Conservation (phyloP, 2,888 invertebrate species). For the Timandra comae region DNA sequence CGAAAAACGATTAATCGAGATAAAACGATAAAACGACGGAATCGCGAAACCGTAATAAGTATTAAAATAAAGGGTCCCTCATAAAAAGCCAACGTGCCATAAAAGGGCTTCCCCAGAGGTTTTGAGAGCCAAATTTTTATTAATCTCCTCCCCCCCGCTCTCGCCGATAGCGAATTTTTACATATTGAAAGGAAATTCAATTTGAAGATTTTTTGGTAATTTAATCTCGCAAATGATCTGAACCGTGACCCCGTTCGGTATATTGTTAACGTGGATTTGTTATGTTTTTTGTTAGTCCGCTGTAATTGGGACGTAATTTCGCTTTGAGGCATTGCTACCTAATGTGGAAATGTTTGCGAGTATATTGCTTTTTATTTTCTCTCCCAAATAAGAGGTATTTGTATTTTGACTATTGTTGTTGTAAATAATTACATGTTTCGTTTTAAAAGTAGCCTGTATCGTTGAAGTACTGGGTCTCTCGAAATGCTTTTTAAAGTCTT, state of each 20-base stretch:
- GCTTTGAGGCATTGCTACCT: slow-evolving; percentile 6
- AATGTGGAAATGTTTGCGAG: not conserved
- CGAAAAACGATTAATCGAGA: slow-evolving; percentile 58
- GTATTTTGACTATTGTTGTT: too few species aligned
- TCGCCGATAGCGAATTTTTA: slow-evolving; percentile 49
- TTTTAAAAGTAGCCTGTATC: too few species aligned
- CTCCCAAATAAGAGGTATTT: too few species aligned
- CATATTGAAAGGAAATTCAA: slow-evolving; percentile 54
- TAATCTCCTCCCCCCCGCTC: slow-evolving; percentile 55
- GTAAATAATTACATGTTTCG: too few species aligned
- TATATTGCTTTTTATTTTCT: slow-evolving; percentile 1
- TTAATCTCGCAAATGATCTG: slow-evolving; percentile 24
- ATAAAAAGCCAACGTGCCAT: slow-evolving; percentile 65
- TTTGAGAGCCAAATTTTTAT: slow-evolving; percentile 63
- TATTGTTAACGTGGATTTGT: slow-evolving; percentile 18
- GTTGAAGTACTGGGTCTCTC: too few species aligned
- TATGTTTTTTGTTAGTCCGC: slow-evolving; percentile 16
- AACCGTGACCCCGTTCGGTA: slow-evolving; percentile 15
- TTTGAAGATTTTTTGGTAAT: slow-evolving; percentile 35
- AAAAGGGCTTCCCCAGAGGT: slow-evolving; percentile 59
- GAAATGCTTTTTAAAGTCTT: too few species aligned
- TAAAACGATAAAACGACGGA: slow-evolving; percentile 53
- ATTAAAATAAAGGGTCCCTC: slow-evolving; percentile 65
- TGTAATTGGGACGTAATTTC: slow-evolving; percentile 14
- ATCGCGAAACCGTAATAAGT: slow-evolving; percentile 62